Percentiles rank a stretch among this genome's conserved stretches.
Conservation (phyloP, 2,113 vertebrate genomes). For the Corythornis madagascariensis region DNA sequence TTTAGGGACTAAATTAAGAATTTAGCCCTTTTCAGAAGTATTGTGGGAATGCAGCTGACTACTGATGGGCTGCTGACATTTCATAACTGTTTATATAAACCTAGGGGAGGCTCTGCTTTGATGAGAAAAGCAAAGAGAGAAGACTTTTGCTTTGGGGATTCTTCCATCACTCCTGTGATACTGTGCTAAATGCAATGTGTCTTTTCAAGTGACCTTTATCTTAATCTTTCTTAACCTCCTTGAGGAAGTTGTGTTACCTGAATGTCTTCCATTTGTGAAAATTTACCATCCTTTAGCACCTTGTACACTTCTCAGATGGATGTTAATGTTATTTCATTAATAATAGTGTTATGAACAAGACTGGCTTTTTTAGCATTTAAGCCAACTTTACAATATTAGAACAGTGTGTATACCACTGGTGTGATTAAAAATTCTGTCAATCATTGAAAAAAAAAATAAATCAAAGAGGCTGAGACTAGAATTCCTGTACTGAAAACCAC, state of each 20-base stretch:
- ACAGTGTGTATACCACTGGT: not conserved
- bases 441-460: not conserved
- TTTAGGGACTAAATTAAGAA: not conserved
- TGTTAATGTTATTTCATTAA: not conserved
- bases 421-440: not conserved
- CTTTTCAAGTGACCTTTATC: conserved; percentile 37
- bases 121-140: not conserved
- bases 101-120: not conserved
- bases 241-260: not conserved
- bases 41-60: not conserved
- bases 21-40: not conserved
- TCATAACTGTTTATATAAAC: not conserved
- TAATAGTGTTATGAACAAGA: not conserved
- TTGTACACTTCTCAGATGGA: not conserved
- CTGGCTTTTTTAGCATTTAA: not conserved
- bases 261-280: not conserved
- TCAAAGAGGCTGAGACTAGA: not conserved
- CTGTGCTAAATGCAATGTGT: not conserved
- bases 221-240: conserved; percentile 8
- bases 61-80: not conserved
- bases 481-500: not conserved
- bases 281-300: not conserved
- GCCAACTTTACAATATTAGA: not conserved
- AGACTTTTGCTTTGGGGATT: not conserved
- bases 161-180: not conserved